These are phyloP conservation scores for Hemiscyllium ocellatum DNA, from an alignment of 2,113 vertebrate genomes.

Conservation along the genomic window DNA sequence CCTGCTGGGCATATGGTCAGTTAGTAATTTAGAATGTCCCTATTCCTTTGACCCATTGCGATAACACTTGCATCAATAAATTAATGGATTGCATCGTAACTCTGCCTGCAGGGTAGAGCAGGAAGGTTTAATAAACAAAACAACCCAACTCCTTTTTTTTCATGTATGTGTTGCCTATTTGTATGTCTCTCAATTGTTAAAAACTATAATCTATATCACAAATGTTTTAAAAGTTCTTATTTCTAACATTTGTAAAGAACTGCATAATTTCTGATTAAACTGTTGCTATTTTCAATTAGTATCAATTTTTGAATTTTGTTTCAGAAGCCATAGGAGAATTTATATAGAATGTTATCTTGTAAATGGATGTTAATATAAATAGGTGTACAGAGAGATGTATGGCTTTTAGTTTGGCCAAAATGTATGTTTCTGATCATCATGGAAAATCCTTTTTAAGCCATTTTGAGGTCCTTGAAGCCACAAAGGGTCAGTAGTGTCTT, in stretches of 20 bases:
- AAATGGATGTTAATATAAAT: constrained; percentile 37
- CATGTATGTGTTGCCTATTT: constrained; percentile 37
- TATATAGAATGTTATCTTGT: constrained; percentile 37
- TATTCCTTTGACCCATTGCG: not conserved
- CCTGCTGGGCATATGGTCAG: constrained; percentile 4
- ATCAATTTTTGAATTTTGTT: constrained; percentile 37
- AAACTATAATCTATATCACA: constrained; percentile 37
- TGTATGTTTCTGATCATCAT: constrained; percentile 34
- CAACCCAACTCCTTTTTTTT: constrained; percentile 10
- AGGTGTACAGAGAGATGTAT: constrained; percentile 38
- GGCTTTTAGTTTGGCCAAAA: constrained; percentile 33
- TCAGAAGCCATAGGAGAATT: constrained; percentile 38
- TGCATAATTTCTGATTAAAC: constrained; percentile 38
- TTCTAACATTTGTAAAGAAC: constrained; percentile 39
- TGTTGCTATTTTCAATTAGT: constrained; percentile 37
- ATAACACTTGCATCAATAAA: not conserved
- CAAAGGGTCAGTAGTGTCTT: not conserved
- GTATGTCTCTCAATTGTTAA: constrained; percentile 36
- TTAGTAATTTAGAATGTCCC: constrained; percentile 9
- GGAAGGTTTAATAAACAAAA: constrained; percentile 26
- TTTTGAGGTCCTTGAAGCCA: constrained; percentile 11
- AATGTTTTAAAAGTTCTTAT: constrained; percentile 34
- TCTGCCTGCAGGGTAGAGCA: constrained; percentile 11
- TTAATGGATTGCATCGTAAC: constrained; percentile 21
- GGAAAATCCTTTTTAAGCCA: not conserved